phyloP scores from a whole-genome alignment of 2,113 vertebrate species.

The Garra rufa region DNA sequence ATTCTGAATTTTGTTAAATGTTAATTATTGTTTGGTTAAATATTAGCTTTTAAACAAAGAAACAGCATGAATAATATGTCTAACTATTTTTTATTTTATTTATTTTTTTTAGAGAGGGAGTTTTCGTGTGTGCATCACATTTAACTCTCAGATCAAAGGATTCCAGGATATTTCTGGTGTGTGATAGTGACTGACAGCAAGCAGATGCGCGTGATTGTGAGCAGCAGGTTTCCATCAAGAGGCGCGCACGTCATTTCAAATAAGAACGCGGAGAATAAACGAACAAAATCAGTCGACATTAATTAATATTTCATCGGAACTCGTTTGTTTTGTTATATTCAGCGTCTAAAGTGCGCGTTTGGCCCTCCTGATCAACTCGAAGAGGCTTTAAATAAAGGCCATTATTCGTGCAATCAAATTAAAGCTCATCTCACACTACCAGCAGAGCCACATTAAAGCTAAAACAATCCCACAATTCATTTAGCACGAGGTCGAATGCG shows the following conservation, averaged over 20 bases:
- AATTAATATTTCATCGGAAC: background rate
- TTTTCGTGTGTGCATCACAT: background rate
- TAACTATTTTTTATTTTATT: background rate
- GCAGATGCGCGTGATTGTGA: background rate
- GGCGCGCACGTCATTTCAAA: no score
- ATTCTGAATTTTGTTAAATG: background rate
- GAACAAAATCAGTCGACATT: background rate
- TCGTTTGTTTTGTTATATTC: background rate
- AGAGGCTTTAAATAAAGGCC: conserved; percentile 18
- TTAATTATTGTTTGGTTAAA: background rate
- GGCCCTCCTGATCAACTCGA: background rate
- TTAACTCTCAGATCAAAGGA: background rate
- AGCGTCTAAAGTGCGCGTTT: background rate
- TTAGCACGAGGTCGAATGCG: conserved; percentile 69
- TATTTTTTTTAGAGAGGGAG: background rate
- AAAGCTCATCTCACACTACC: conserved; percentile 35
- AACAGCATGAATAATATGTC: background rate
- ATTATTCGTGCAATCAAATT: conserved; percentile 30
- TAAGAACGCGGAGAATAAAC: background rate
- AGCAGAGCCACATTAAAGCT: conserved; percentile 56
- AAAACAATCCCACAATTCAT: conserved; percentile 75
- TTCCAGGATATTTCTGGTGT: background rate
- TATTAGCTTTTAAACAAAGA: no score
- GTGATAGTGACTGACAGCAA: background rate
- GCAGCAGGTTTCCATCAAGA: conserved; percentile 17